Conservation (phyloP, 2,113 vertebrate genomes). For the Phycodurus eques region DNA sequence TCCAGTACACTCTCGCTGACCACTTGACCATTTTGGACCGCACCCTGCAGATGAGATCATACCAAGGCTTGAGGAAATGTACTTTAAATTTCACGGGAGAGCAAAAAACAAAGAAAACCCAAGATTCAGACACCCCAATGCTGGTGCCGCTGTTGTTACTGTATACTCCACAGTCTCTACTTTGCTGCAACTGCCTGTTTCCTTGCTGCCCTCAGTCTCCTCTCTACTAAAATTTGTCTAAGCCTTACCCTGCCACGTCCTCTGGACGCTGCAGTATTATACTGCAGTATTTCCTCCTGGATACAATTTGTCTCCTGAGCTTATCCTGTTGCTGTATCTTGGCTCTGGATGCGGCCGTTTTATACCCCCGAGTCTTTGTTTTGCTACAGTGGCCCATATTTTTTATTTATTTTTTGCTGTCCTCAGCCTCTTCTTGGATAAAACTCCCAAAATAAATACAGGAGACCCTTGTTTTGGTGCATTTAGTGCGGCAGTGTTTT, state of each 20-base stretch:
- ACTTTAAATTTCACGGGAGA: neutral
- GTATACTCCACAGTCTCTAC: too few relatives aligned
- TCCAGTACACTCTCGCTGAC: conserved; percentile 43
- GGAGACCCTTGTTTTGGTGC: neutral
- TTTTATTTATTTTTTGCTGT: neutral
- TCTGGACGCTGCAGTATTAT: too few relatives aligned
- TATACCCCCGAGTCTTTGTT: neutral
- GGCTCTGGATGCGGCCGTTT: neutral
- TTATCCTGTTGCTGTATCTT: neutral
- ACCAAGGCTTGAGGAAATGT: neutral
- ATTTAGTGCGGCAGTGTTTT: neutral
- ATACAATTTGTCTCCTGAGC: too few relatives aligned
- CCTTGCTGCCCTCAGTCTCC: too few relatives aligned
- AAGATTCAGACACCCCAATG: neutral
- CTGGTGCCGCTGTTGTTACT: neutral
- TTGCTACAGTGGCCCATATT: neutral
- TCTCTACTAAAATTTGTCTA: too few relatives aligned
- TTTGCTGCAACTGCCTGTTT: too few relatives aligned
- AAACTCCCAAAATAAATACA: neutral
- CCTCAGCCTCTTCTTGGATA: neutral
- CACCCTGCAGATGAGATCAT: conserved; percentile 40
- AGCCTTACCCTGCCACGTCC: too few relatives aligned
- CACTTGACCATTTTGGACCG: conserved; percentile 38
- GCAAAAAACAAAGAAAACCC: neutral
- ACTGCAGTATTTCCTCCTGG: too few relatives aligned